Percentiles rank a stretch among this genome's conserved stretches.
These are phyloP conservation scores for Rhodinocichla rosea DNA, from an alignment of 2,113 vertebrate species.

Conservation along the genomic window DNA sequence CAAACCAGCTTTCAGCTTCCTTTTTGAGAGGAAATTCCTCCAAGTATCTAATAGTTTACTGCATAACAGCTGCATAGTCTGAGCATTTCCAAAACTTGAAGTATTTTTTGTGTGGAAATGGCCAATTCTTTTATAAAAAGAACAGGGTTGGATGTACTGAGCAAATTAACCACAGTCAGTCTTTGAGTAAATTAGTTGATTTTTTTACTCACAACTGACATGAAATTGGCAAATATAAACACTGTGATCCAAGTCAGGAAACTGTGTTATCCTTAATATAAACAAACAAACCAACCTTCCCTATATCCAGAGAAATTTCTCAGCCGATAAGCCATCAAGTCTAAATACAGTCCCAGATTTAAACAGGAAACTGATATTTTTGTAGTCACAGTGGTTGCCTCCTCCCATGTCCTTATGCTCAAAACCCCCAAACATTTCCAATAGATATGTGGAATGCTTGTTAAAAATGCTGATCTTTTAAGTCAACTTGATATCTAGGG, in stretches of 20 bases:
- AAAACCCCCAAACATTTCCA: background rate
- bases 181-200: background rate
- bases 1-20: background rate
- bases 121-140: background rate
- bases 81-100: background rate
- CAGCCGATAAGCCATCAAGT: background rate
- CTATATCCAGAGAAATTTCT: background rate
- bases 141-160: background rate
- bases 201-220: background rate
- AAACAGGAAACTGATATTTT: slow-evolving; percentile 49
- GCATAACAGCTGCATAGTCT: background rate
- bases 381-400: background rate
- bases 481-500: background rate
- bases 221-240: background rate
- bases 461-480: background rate
- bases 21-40: background rate
- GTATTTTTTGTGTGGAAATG: background rate
- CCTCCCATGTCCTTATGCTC: background rate
- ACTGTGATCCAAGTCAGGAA: background rate
- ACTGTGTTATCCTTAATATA: background rate
- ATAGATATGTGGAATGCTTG: accelerated
- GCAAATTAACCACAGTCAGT: background rate
- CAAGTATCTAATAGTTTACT: background rate
- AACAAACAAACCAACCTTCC: background rate
- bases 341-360: background rate